phyloP scores from a whole-genome alignment of 1,140 invertebrate genomes.

The Ptiloglossa arizonensis region DNA sequence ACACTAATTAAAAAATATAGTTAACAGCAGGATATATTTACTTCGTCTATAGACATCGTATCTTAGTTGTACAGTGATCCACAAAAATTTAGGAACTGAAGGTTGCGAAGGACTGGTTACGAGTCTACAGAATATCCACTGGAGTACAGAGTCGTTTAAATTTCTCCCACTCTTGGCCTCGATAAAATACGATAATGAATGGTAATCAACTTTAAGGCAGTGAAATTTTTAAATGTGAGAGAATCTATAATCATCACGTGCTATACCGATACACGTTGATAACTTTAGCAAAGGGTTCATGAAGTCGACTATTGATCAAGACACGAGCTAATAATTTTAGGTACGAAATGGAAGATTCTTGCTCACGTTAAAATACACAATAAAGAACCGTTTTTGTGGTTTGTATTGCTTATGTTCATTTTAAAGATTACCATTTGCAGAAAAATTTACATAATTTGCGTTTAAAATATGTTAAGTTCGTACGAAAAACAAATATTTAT shows the following conservation, averaged over 20 bases:
- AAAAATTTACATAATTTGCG: background rate
- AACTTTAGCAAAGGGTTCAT: background rate
- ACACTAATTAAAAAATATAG: background rate
- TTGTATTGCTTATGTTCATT: no score
- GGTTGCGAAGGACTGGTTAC: background rate
- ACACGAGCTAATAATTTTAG: background rate
- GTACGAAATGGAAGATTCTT: background rate
- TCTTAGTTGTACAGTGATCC: no score
- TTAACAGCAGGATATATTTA: background rate
- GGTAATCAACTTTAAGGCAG: background rate
- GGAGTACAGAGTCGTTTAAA: constrained; percentile 4
- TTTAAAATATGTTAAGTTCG: background rate
- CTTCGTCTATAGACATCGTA: constrained; percentile 34
- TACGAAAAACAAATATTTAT: background rate
- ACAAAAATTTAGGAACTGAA: background rate
- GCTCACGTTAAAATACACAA: background rate
- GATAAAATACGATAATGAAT: background rate
- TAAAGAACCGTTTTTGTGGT: background rate
- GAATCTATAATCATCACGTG: background rate
- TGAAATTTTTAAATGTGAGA: background rate
- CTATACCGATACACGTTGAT: background rate
- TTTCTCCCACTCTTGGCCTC: constrained; percentile 9
- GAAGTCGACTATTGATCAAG: background rate
- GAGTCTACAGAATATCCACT: background rate
- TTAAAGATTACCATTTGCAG: no score